These are phyloP conservation scores for Caenorhabditis latens DNA, from an alignment of 1,140 invertebrate genomes.

Conservation along the genomic window DNA sequence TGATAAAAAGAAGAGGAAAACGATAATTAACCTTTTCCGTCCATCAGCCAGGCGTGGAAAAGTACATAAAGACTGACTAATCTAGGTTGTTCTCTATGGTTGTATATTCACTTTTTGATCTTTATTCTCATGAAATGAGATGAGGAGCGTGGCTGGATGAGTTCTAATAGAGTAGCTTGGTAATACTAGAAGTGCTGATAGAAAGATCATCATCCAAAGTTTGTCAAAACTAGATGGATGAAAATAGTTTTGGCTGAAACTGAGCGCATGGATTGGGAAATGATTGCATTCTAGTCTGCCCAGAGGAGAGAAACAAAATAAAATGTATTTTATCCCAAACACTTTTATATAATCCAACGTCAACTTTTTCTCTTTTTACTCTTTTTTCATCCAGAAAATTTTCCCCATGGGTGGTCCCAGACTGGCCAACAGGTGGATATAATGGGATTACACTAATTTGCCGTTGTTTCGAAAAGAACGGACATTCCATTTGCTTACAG, in stretches of 20 bases:
- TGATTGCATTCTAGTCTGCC: too few species aligned
- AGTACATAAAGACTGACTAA: conserved; percentile 3
- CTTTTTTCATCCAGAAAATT: neutral
- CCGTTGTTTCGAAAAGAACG: neutral
- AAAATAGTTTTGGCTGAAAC: too few species aligned
- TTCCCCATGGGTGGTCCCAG: conserved; percentile 18
- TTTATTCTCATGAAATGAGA: neutral
- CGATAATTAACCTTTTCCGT: conserved; percentile 7
- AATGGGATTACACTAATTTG: conserved; percentile 37
- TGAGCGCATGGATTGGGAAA: too few species aligned
- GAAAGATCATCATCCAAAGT: too few species aligned
- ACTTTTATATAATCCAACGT: conserved; percentile 8
- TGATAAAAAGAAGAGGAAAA: neutral
- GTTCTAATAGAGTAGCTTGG: too few species aligned
- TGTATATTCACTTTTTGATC: conserved; percentile 23
- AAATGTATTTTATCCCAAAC: neutral
- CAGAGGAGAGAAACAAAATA: neutral
- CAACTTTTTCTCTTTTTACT: conserved; percentile 31
- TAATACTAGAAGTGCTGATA: too few species aligned
- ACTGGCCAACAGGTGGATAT: neutral
- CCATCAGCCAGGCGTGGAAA: neutral
- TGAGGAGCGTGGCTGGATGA: too few species aligned
- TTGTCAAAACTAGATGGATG: too few species aligned
- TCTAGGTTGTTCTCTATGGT: neutral
- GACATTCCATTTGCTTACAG: neutral